Evolutionary conservation across 2,797 vertebrate species (phyloP).

Genomic region (Sylvia borin): DNA sequence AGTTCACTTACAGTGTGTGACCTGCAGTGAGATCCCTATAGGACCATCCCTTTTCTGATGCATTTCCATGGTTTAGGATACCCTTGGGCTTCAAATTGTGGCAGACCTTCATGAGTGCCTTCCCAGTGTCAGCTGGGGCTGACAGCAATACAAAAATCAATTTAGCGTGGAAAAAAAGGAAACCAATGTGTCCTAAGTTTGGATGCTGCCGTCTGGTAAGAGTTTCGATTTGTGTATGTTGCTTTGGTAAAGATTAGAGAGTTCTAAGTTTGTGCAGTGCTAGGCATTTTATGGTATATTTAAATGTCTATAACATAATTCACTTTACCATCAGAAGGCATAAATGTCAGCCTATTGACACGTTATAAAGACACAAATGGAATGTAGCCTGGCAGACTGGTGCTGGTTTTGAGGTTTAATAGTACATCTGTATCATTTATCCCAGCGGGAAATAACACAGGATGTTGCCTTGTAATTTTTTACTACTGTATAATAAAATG

Average conservation of each 20-base stretch:
- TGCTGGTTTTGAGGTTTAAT: constrained; percentile 61
- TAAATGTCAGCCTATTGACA: constrained; percentile 62
- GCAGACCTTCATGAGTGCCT: not conserved
- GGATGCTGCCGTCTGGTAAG: not conserved
- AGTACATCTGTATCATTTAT: constrained; percentile 72
- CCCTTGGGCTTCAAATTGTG: not conserved
- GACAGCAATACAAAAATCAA: not conserved
- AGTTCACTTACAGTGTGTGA: not conserved
- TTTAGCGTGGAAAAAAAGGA: not conserved
- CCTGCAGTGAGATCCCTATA: rapidly evolving
- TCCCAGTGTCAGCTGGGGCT: not conserved
- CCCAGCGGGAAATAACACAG: constrained; percentile 69
- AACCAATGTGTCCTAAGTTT: not conserved
- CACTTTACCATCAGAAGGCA: constrained; percentile 40
- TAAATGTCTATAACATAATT: constrained; percentile 34
- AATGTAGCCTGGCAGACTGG: constrained; percentile 35
- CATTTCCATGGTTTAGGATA: not conserved
- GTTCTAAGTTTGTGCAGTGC: constrained; percentile 10
- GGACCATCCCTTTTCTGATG: not conserved
- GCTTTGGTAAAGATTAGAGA: not conserved
- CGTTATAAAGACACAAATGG: constrained; percentile 57
- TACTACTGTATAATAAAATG: constrained; percentile 77
- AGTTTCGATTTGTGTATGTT: not conserved
- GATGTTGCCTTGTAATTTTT: constrained; percentile 75
- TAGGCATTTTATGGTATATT: constrained; percentile 33